Evolutionary conservation across 2,113 vertebrate genomes (phyloP), one percentile per base, ranked within the genome.

Genomic region (Caracal caracal): DNA sequence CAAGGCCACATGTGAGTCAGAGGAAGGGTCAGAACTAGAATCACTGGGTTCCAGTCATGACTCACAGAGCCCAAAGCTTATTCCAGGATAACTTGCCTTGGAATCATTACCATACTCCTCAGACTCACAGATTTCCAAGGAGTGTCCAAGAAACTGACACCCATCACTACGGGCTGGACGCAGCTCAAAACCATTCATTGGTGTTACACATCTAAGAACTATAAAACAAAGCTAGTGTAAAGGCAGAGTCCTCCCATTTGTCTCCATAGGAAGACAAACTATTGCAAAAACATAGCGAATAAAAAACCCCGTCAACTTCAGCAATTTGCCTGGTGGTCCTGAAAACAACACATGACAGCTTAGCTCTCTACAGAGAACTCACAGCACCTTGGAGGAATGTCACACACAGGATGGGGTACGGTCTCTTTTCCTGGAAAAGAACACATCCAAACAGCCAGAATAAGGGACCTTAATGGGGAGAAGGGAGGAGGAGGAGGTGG

Each of bases 281-380:
- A 97, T 98, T 97, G 97, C 93, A 98, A 98, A 98, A 98, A 93
- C 97, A 98, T 98, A 98, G 96, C 97, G 96, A 98, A 98, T 98
- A 98, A 98, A 98, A 98, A 98, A 98, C 9, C 84, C 95, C 30
- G 81, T 98, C 97, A 95, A 95, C 97, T 96, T 98, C 96, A 98
- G 90, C 97, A 89, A 80, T 97, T 98, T 98, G 98, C 98, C 97
- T 0, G 91, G 95, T 88, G 66, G 95, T 97, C 96, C 97, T 96
- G 95, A 97, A 97, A 98, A 90, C 0, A 97, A 81, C 20, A 98
- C 96, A 89, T 33, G 80, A 97, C 91, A 97, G 85, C 93, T 98
- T 93, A 97, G 75, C 95, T 98, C 97, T 92, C 96, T 97, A 93
- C 92, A 98, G 95, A 98, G 97, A 98, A 98, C 97, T 97, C 96